These are phyloP conservation scores for Apostichopus californicus DNA, from an alignment of 35 echinoderm and acorn worm genomes.

Conservation along the genomic window DNA sequence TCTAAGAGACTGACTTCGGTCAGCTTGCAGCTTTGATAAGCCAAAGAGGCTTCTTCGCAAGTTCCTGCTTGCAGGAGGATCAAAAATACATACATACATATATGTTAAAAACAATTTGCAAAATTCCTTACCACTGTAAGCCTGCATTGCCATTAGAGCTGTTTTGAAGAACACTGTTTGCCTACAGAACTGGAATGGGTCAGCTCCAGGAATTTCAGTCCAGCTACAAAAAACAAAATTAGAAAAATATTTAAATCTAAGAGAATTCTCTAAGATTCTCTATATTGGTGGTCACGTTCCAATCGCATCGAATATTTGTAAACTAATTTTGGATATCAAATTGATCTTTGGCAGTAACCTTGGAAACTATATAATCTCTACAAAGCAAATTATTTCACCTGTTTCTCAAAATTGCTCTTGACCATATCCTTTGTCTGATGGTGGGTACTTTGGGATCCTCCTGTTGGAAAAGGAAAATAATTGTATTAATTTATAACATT, in stretches of 20 bases:
- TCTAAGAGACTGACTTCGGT: too few species aligned
- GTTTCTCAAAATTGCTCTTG: constrained; percentile 82
- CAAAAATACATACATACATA: too few species aligned
- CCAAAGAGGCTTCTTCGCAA: too few species aligned
- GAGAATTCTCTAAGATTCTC: neutral
- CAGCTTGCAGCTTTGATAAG: too few species aligned
- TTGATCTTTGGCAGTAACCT: too few species aligned
- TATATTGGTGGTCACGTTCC: too few species aligned
- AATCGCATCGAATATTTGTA: too few species aligned
- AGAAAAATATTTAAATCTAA: neutral
- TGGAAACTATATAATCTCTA: too few species aligned
- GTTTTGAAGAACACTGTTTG: constrained; percentile 89
- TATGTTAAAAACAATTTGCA: too few species aligned
- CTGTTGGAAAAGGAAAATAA: neutral
- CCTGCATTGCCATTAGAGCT: constrained; percentile 40
- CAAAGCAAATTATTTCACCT: constrained; percentile 46
- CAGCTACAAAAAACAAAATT: constrained; percentile 60
- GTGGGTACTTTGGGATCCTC: constrained; percentile 46
- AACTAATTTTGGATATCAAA: too few species aligned
- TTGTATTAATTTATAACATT: too few species aligned
- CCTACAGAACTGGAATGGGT: constrained; percentile 63
- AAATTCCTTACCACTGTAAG: constrained; percentile 11
- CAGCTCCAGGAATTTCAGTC: constrained; percentile 67
- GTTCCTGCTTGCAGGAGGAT: too few species aligned
- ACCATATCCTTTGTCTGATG: constrained; percentile 76